A percentile compares a stretch with the other conserved stretches of the same genome.
Evolutionary conservation across 1,140 invertebrate species (phyloP).

Genomic region (Neomicropteryx cornuta): DNA sequence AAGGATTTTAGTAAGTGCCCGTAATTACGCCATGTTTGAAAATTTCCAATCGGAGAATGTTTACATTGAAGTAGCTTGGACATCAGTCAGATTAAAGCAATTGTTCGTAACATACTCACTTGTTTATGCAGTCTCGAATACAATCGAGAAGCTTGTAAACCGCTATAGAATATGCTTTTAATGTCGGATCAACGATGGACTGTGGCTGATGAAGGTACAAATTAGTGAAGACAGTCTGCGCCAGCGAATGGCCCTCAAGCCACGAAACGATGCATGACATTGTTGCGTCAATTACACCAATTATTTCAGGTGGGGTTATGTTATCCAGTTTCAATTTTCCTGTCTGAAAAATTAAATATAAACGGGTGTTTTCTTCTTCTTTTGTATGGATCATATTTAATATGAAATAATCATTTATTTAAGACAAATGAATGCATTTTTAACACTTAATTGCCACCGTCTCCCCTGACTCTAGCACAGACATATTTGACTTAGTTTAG

Average conservation of each 20-base stretch:
- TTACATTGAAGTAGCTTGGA: no score
- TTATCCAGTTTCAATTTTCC: slow-evolving; percentile 72
- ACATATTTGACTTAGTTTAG: no score
- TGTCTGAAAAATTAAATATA: slow-evolving; percentile 38
- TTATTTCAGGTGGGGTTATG: slow-evolving; percentile 57
- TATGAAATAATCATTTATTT: background rate
- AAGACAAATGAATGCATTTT: no score
- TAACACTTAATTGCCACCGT: no score
- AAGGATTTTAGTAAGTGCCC: no score
- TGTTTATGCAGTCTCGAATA: slow-evolving; percentile 81
- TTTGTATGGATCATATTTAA: background rate
- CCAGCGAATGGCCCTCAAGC: slow-evolving; percentile 90
- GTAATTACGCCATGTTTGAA: no score
- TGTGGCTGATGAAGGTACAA: slow-evolving; percentile 88
- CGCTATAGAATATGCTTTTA: slow-evolving; percentile 80
- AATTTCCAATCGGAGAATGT: no score
- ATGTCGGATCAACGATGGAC: slow-evolving; percentile 68
- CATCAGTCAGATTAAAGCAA: no score
- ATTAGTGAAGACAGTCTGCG: slow-evolving; percentile 96
- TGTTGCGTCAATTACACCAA: slow-evolving; percentile 88
- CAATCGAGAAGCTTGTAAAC: slow-evolving; percentile 86
- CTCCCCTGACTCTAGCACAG: no score
- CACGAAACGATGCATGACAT: slow-evolving; percentile 88
- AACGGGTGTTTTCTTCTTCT: background rate
- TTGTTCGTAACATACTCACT: slow-evolving; percentile 48